A percentile compares a stretch with the other conserved stretches of the same genome.
Conservation (phyloP, 64 coral and sea anemone genomes). For the Stylophora pistillata region DNA sequence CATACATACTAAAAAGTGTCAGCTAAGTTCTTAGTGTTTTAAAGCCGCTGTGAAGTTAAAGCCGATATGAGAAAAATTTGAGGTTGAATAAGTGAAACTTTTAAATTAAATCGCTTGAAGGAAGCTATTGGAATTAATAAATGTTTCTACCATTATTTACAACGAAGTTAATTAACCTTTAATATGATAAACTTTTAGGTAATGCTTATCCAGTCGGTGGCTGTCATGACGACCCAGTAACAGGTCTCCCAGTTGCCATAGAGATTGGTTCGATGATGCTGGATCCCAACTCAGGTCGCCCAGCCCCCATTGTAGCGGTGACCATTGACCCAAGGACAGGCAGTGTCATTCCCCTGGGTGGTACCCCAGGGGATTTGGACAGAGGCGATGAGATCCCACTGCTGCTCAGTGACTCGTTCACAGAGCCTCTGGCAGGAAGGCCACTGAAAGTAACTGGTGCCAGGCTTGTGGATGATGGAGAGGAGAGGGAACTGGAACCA, state of each 20-base stretch:
- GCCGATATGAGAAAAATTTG: too few species aligned
- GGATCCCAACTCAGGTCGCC: slow-evolving; percentile 71
- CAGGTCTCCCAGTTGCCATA: slow-evolving; percentile 93
- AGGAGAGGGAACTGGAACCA: slow-evolving; percentile 87
- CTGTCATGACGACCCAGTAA: slow-evolving; percentile 88
- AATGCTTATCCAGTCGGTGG: slow-evolving; percentile 91
- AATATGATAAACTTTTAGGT: slow-evolving; percentile 36
- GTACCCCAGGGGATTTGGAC: slow-evolving; percentile 71
- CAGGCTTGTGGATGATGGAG: slow-evolving; percentile 90
- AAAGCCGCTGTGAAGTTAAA: too few species aligned
- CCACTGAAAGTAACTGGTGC: slow-evolving; percentile 85
- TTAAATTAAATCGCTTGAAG: too few species aligned
- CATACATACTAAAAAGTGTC: too few species aligned
- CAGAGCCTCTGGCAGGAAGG: slow-evolving; percentile 86
- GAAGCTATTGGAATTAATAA: not conserved
- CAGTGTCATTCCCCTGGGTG: slow-evolving; percentile 90
- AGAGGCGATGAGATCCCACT: slow-evolving; percentile 88
- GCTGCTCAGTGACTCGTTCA: slow-evolving; percentile 74
- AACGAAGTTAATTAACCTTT: not conserved
- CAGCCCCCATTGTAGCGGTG: slow-evolving; percentile 80
- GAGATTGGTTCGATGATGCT: slow-evolving; percentile 92
- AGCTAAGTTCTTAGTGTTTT: too few species aligned
- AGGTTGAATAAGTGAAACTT: too few species aligned
- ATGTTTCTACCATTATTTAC: not conserved
- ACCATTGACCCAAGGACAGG: slow-evolving; percentile 86